Conservation (phyloP, 2,888 invertebrate species). For the Caenorhabditis japonica region DNA sequence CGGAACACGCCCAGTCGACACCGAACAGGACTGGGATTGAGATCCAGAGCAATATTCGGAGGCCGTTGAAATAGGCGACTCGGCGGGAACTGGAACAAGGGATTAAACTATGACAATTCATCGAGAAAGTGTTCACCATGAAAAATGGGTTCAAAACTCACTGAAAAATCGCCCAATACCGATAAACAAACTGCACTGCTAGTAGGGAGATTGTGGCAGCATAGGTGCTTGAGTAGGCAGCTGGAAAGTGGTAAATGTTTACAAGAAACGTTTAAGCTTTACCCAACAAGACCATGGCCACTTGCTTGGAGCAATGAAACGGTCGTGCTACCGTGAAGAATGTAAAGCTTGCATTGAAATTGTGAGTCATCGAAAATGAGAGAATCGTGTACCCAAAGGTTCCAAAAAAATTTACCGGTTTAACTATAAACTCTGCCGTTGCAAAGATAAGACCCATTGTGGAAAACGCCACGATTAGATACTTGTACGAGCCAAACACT, state of each 20-base stretch:
- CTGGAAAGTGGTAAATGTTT: slow-evolving; percentile 12
- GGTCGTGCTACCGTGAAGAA: slow-evolving; percentile 43
- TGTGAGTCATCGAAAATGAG: slow-evolving; percentile 40
- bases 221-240: slow-evolving; percentile 44
- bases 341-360: slow-evolving; percentile 42
- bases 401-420: slow-evolving; percentile 13
- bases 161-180: slow-evolving; percentile 47
- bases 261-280: not conserved
- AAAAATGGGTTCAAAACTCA: slow-evolving; percentile 1
- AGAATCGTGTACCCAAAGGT: not conserved
- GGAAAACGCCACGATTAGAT: slow-evolving; percentile 29
- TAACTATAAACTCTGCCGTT: slow-evolving; percentile 38
- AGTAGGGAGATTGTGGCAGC: slow-evolving; percentile 44
- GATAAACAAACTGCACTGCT: slow-evolving; percentile 38
- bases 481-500: slow-evolving; percentile 42
- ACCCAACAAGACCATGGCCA: slow-evolving; percentile 35
- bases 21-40: slow-evolving; percentile 32
- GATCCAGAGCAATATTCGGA: slow-evolving; percentile 29
- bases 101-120: not conserved
- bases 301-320: slow-evolving; percentile 30
- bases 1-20: slow-evolving; percentile 42
- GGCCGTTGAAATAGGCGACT: slow-evolving; percentile 22
- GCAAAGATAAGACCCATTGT: slow-evolving; percentile 34
- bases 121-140: too few species aligned
- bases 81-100: slow-evolving; percentile 21